Conservation (phyloP, 2,888 invertebrate species). For the Melanargia galathea region DNA sequence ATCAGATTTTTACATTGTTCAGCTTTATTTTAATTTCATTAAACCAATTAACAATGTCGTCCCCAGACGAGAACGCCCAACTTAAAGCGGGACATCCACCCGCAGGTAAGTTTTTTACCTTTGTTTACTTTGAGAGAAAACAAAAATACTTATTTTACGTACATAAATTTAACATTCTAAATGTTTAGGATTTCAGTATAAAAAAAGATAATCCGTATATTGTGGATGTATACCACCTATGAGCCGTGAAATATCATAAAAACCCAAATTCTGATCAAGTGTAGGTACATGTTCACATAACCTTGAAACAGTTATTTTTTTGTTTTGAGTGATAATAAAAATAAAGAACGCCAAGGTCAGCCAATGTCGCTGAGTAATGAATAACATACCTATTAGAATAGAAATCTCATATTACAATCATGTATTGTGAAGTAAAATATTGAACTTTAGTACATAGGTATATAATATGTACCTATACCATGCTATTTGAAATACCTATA, state of each 20-base stretch:
- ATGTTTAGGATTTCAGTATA: not conserved
- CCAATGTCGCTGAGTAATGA: conserved; percentile 15
- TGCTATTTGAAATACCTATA: not conserved
- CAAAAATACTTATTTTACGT: not conserved
- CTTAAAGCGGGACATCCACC: conserved; percentile 94
- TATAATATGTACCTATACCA: no score
- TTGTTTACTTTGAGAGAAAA: conserved; percentile 48
- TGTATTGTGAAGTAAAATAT: no score
- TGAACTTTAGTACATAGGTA: no score
- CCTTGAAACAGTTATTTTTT: conserved; percentile 33
- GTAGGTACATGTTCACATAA: conserved; percentile 15
- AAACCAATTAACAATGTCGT: conserved; percentile 59
- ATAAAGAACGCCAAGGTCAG: conserved; percentile 61
- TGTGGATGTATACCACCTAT: not conserved
- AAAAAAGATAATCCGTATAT: not conserved
- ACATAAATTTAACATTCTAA: not conserved
- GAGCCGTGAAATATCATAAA: not conserved
- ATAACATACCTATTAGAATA: conserved; percentile 1
- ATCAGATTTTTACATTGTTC: conserved; percentile 46
- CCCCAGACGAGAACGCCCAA: conserved; percentile 84
- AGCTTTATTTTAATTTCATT: conserved; percentile 29
- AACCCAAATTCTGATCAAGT: not conserved
- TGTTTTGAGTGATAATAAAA: conserved; percentile 54
- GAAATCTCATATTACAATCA: not conserved
- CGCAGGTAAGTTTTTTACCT: conserved; percentile 85